Conservation (phyloP, 1,140 invertebrate genomes). For the Micrasema minimum region DNA sequence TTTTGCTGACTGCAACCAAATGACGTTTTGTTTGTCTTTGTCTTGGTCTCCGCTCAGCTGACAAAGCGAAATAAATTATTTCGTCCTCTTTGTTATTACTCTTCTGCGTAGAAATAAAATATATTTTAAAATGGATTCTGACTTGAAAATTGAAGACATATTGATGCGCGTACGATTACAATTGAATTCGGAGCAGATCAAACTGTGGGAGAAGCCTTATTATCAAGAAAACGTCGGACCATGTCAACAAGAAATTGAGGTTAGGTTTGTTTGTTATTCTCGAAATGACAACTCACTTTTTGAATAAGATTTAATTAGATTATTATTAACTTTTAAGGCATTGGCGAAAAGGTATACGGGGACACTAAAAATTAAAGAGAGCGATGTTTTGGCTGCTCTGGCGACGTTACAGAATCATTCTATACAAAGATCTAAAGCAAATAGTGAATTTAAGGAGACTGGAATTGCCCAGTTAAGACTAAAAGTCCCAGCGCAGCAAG, state of each 20-base stretch:
- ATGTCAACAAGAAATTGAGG: slow-evolving; percentile 57
- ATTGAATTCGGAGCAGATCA: slow-evolving; percentile 73
- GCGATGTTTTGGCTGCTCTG: slow-evolving; percentile 67
- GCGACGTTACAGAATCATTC: slow-evolving; percentile 75
- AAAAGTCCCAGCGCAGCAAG: slow-evolving; percentile 63
- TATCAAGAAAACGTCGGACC: slow-evolving; percentile 61
- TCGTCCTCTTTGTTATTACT: not conserved
- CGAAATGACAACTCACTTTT: too few species aligned
- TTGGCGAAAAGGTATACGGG: slow-evolving; percentile 68
- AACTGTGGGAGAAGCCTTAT: slow-evolving; percentile 79
- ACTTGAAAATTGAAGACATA: slow-evolving; percentile 69
- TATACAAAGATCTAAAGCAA: slow-evolving; percentile 72
- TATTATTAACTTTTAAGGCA: slow-evolving; percentile 63
- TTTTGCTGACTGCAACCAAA: too few species aligned
- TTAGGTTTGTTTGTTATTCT: slow-evolving; percentile 53
- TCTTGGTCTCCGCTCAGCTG: too few species aligned
- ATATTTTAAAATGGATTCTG: slow-evolving; percentile 40
- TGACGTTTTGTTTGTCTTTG: too few species aligned
- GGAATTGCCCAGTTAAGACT: slow-evolving; percentile 74
- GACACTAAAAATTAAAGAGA: slow-evolving; percentile 66
- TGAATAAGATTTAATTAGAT: too few species aligned
- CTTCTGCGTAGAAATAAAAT: not conserved
- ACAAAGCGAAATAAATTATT: slow-evolving; percentile 24
- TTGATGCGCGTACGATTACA: slow-evolving; percentile 72
- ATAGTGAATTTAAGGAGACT: slow-evolving; percentile 71